A percentile compares a stretch with the other conserved stretches of the same genome.
phyloP scores from a whole-genome alignment of 2,113 vertebrate genomes.

The Nanorana parkeri region DNA sequence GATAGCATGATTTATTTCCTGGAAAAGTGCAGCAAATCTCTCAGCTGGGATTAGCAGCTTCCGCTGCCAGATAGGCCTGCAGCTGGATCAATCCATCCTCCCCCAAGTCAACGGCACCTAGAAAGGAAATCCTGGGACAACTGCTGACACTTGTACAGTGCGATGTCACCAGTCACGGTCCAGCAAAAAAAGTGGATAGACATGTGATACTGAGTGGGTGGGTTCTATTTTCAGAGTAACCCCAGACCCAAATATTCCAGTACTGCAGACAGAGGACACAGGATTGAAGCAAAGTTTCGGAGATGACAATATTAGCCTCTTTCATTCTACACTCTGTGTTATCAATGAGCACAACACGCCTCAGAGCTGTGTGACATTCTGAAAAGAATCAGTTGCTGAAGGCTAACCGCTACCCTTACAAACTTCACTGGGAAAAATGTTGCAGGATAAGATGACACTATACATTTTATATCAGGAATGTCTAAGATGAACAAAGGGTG shows the following conservation, averaged over 20 bases:
- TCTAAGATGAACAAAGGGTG: too few relatives aligned
- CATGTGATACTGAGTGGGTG: conserved; percentile 55
- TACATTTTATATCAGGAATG: too few relatives aligned
- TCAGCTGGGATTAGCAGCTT: conserved; percentile 48
- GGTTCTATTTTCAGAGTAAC: conserved; percentile 58
- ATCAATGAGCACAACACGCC: not conserved
- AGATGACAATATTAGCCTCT: conserved; percentile 6
- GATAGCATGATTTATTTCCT: conserved; percentile 37
- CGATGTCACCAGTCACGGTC: conserved; percentile 26
- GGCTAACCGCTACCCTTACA: not conserved
- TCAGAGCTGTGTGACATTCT: not conserved
- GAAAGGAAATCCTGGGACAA: conserved; percentile 56
- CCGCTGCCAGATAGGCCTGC: conserved; percentile 37
- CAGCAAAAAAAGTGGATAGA: conserved; percentile 21
- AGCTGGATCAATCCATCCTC: conserved; percentile 47
- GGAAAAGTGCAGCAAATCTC: conserved; percentile 48
- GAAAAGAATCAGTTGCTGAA: not conserved
- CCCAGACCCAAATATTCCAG: conserved; percentile 54
- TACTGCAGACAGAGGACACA: conserved; percentile 48
- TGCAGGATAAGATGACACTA: too few relatives aligned
- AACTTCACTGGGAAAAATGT: too few relatives aligned
- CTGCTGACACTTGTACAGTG: conserved; percentile 52
- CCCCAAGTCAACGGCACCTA: conserved; percentile 1
- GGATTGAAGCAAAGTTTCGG: conserved; percentile 23
- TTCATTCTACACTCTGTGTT: not conserved